Conservation (phyloP, 2,797 vertebrate species). For the Monodelphis domestica region DNA sequence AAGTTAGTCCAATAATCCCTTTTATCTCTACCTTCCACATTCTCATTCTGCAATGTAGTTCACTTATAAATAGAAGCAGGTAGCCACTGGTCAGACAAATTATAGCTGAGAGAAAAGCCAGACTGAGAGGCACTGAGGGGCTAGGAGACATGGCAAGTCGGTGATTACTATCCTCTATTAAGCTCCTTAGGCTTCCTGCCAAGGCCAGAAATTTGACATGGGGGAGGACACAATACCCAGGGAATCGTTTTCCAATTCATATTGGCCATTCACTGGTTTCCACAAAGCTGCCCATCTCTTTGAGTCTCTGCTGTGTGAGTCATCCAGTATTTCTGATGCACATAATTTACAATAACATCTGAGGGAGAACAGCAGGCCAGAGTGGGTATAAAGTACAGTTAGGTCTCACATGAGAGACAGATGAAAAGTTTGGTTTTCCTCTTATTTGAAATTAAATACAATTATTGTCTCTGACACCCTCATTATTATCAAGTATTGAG, state of each 20-base stretch:
- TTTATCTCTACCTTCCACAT: too few species aligned
- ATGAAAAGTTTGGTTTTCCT: conserved; percentile 50
- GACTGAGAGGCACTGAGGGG: neutral
- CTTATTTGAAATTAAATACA: conserved; percentile 68
- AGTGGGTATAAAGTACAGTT: conserved; percentile 61
- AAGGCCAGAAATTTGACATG: neutral
- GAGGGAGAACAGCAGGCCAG: conserved; percentile 62
- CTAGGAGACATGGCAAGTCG: neutral
- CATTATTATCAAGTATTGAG: neutral
- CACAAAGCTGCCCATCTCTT: conserved; percentile 35
- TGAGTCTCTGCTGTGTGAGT: conserved; percentile 47
- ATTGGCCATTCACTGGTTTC: conserved; percentile 8
- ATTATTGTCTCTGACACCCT: neutral
- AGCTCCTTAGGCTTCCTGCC: neutral
- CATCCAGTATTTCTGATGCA: conserved; percentile 48
- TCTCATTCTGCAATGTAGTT: neutral
- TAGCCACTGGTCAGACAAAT: neutral
- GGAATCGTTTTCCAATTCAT: neutral
- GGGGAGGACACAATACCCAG: neutral
- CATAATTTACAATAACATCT: conserved; percentile 62
- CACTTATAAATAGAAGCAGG: neutral
- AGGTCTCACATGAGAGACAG: conserved; percentile 47
- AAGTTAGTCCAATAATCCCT: neutral
- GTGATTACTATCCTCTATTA: neutral
- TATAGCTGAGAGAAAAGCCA: neutral